Base-by-base conservation (phyloP, 2,888 invertebrate genomes). In the Oeneis ivallda region DNA sequence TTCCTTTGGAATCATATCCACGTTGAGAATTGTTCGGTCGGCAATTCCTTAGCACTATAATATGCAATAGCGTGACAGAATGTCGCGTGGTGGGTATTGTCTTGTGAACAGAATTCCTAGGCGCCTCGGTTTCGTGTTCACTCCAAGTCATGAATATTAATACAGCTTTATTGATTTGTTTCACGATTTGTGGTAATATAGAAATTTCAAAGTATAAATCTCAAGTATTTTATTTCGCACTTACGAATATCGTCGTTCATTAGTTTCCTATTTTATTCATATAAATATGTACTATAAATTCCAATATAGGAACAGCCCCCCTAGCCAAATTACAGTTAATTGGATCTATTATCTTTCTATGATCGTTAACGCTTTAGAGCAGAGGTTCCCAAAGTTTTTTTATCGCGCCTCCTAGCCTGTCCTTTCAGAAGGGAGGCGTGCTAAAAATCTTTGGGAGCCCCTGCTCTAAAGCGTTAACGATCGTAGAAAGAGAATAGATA, bases 91-190 rank as follows among this genome's bases (percentile, higher is more conserved):
- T 50, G 52, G 41, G n/a, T 61, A 63, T 62, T 67, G 67, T 67
- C 67, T 65, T 61, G 60, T 32, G 61, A 67, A 67, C 59, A 60
- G 63, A 67, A 61, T 61, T 65, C 62, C 6, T 43, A 65, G 67
- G 67, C 67, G 62, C 67, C 67, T 66, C 49, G 13, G 61, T 60
- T 60, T 61, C 63, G 52, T 65, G 67, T 65, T 65, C 50, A 66
- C 64, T 67, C 43, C 49, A 26, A 17, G 45, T 61, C 47, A 66
- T 63, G 69, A 65, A 69, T 65, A 65, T 67, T 67, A 57, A 69
- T 54, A 62, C 45, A 39, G 17, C 6, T 37, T 50, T 67, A 67
- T 64, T 68, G 62, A 68, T 63, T 61, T 57, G 45, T 57, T 15
- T 61, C 63, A 63, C 47, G 63, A 17, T 56, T 8, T 17, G 17